Evolutionary conservation across 2,797 vertebrate species (phyloP).

Genomic region (Tiaroga cobitis): DNA sequence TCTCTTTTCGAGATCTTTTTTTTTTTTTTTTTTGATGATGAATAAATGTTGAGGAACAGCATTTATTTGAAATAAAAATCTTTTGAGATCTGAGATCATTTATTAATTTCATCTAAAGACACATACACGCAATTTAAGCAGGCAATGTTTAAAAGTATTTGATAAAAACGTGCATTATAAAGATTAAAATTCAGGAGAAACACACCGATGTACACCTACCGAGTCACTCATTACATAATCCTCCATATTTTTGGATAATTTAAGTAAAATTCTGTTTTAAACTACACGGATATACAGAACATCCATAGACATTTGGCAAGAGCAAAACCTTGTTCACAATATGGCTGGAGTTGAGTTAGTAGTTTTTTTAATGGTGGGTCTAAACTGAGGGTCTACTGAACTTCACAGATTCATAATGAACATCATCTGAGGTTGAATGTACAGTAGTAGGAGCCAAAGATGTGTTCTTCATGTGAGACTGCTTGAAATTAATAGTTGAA

Average conservation of each 20-base stretch:
- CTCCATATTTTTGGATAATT: neutral
- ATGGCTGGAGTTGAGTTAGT: neutral
- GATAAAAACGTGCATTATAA: too few relatives aligned
- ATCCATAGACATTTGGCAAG: neutral
- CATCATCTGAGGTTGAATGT: neutral
- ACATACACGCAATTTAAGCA: neutral
- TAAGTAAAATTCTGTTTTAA: neutral
- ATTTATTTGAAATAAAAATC: neutral
- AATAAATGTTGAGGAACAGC: neutral
- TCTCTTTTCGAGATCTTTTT: neutral
- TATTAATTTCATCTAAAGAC: neutral
- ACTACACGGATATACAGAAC: neutral
- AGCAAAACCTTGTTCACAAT: neutral
- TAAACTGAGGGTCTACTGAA: neutral
- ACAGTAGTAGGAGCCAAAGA: neutral
- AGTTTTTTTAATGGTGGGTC: neutral
- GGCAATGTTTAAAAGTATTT: too few relatives aligned
- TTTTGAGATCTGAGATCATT: neutral
- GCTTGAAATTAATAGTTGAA: constrained; percentile 16
- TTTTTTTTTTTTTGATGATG: neutral
- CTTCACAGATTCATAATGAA: neutral
- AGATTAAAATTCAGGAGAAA: neutral
- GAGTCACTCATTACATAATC: neutral
- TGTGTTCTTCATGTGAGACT: neutral
- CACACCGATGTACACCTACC: neutral